Base-by-base conservation (phyloP, 1,140 invertebrate species). In the Scaptomyza pallida region DNA sequence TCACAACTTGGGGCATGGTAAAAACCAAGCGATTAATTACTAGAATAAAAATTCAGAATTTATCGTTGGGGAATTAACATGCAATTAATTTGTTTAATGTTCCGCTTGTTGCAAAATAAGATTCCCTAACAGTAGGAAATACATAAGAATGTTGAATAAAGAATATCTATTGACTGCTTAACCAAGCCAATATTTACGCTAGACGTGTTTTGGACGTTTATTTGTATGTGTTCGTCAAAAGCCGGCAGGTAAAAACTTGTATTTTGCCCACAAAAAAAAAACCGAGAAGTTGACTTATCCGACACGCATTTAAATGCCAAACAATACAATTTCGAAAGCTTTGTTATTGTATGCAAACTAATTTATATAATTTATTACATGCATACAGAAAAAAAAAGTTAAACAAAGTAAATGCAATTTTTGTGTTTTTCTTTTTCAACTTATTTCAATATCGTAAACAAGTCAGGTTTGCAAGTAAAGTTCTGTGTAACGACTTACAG, bases 11-110 rank as follows among this genome's bases (percentile, higher is more conserved):
- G 33, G 33, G 3, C 3, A 35, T 12, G 12, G 12, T 13, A 37
- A 37, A 16, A 65, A 21, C 35, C 54, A 48, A 44, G 1, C 21
- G n/a, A 21, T 6, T 41, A n/a, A 57, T 13, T 35, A 15, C 13
- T 26, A 9, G 8, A 10, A 35, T n/a, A n/a, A 56, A 12, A 2
- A 8, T 43, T 1, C 9, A n/a, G 8, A 65, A 52, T 35, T 48
- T 19, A 12, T 43, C 8, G n/a, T 23, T n/a, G 43, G 35, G 35
- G 41, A 67, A 55, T 55, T 68, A 68, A 23, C 54, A 43, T 47
- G 23, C 21, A 41, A 59, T 72, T 60, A 52, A 40, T 47, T 35
- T 19, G 30, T n/a, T n/a, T 30, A 40, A 30, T 21, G 19, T 30
- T 40, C 13, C 30, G 33, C 16, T 59, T 15, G 30, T 4, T 15